Evolutionary conservation across 2,797 vertebrate genomes (phyloP).

Genomic region (Cheirogaleus major): DNA sequence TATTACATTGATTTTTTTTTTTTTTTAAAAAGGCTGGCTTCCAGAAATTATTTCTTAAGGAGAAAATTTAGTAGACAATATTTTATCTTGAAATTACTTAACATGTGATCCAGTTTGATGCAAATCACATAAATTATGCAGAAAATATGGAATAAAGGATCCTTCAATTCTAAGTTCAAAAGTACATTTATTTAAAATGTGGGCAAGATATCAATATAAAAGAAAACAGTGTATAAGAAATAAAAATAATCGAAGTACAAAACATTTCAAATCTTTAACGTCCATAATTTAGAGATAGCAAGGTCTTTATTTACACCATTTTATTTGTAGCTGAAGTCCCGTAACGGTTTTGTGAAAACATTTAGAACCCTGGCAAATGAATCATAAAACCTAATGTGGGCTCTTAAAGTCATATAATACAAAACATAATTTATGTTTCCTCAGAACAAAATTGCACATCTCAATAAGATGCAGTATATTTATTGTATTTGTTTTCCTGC

Average conservation of each 20-base stretch:
- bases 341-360: slow-evolving; percentile 86
- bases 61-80: not conserved
- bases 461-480: slow-evolving; percentile 88
- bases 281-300: slow-evolving; percentile 93
- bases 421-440: slow-evolving; percentile 91
- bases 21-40: not conserved
- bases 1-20: not conserved
- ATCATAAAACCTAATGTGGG: slow-evolving; percentile 83
- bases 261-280: slow-evolving; percentile 87
- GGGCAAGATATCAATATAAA: slow-evolving; percentile 88
- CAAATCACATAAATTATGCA: not conserved
- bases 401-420: slow-evolving; percentile 85
- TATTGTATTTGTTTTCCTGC: slow-evolving; percentile 80
- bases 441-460: slow-evolving; percentile 88
- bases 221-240: slow-evolving; percentile 87
- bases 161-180: slow-evolving; percentile 85
- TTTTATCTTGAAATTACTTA: not conserved
- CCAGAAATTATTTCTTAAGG: not conserved
- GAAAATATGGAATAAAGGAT: not conserved
- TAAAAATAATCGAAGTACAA: slow-evolving; percentile 91
- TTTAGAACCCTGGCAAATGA: slow-evolving; percentile 86
- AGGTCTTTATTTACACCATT: slow-evolving; percentile 90
- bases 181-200: slow-evolving; percentile 90
- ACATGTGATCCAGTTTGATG: not conserved
- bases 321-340: slow-evolving; percentile 78